Base-by-base conservation (phyloP, 2,888 invertebrate species). In the Papilio elwesi region DNA sequence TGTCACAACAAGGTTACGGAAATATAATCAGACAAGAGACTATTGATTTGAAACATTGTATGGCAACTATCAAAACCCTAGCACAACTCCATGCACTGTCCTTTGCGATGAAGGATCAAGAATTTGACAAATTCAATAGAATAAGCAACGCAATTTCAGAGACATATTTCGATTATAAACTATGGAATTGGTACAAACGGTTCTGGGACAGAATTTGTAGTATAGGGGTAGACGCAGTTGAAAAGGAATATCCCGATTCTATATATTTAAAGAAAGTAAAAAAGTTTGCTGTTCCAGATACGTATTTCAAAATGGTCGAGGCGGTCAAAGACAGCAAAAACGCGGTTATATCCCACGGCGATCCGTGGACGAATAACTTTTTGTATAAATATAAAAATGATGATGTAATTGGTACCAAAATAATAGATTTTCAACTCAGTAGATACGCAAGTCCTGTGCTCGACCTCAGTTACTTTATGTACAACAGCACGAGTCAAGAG, bases 311-410 rank as follows among this genome's bases (percentile, higher is more conserved):
- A 65, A 87, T 94, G 86, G 85, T 91, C 0, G 83, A 87, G 12
- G 91, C 94, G 0, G 91, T 90, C 0, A 78, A 83, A 0, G 85
- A 88, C 1, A 80, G 82, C n/a, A 87, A 88, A 49, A 87, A 93
- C 16, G 92, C 94, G 0, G 95, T 95, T 0, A 94, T 97, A 51
- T 95, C 94, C 0, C 96, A 97, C 74, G 97, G 97, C 0, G 97
- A 97, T 82, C 95, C 95, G 57, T 97, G 97, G 97, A 94, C 95
- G 0, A 96, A 96, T n/a, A 97, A 97, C 82, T 97, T 97, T 78
- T 83, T 97, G 0, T 94, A 94, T 11, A 94, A 94, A 77, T 87
- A 92, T 69, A 78, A 80, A 0, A 74, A 83, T 10, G 76, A 78
- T 0, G 63, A 52, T 0, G 89, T 92, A 0, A 75, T 85, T 8